Base-by-base conservation (phyloP, 2,113 vertebrate species). In the Cyphotilapia sp. region DNA sequence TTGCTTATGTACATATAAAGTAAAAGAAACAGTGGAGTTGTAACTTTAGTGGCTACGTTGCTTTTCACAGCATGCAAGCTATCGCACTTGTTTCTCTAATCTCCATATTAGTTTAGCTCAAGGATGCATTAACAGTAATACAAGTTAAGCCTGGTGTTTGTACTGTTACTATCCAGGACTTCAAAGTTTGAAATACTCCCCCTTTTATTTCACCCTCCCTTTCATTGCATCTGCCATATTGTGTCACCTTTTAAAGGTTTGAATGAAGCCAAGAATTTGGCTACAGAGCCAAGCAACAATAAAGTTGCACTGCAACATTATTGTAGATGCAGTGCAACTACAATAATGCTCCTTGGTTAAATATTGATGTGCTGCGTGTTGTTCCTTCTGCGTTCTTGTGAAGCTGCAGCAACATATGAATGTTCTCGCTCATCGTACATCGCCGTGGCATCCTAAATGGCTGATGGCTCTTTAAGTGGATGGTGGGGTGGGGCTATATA, bases 391-490 rank as follows among this genome's bases (percentile, higher is more conserved):
- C 33, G 10, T 29, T 40, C 53, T 45, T 24, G 16, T 59, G 12
- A 59, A 84, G 29, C 53, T 19, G 5, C 33, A 56, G 6, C 14
- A 16, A 47, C 16, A 66, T 29, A 54, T 83, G 51, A 85, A 42
- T 33, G 35, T 51, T n/a, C 40, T 63, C 80, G 1, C 82, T 45
- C 47, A 14, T 16, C 13, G 4, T 40, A 38, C 61, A 24, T 66
- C 11, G 1, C 54, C 10, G 6, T 51, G 56, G 14, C 27, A 33
- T 81, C 24, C 54, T 47, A 81, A 35, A 85, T 10, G 80, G 80
- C 49, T 29, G 42, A 66, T 89, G 92, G 83, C 85, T 85, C 91
- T 94, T 94, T 94, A 94, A 95, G 80, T 82, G 13, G 22, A 38
- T 82, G 53, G 51, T 10, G 51, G 86, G 94, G 88, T 2, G 87